Base-by-base conservation (phyloP, 2,888 invertebrate genomes). In the Neoitamus cyanurus region DNA sequence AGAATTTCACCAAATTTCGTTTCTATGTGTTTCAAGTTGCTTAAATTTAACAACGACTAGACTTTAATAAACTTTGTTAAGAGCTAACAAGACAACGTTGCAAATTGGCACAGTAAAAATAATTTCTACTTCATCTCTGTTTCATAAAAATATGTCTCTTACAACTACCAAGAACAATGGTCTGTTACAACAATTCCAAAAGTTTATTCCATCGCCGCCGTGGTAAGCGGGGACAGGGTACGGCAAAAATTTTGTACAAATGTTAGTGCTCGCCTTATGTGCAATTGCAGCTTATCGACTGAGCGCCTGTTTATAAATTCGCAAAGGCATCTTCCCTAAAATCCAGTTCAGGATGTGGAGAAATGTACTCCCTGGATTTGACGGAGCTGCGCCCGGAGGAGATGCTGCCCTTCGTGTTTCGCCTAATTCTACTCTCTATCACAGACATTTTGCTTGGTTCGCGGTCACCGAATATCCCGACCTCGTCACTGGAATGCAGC, bases 311-410 rank as follows among this genome's bases (percentile, higher is more conserved):
- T 90, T 90, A 91, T 86, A 91, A 88, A 86, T 91, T 90, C 9
- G 91, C 91, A 70, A 90, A 90, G n/a, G 91, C 90, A 46, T 91
- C 91, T 88, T 91, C 91, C 89, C 91, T 88, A 42, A 91, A 91
- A 75, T 90, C 91, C 83, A 91, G 85, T 25, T 90, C 91, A 5
- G 78, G 69, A 34, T 46, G 31, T 25, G 69, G 69, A 46, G 77
- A 48, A n/a, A 20, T 75, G 46, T 89, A 90, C 82, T 91, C 91
- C 4, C 90, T 88, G 7, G 91, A 91, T 84, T 91, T 91, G 83
- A 90, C 87, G n/a, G 91, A 91, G 85, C 91, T 90, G 48, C 91
- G 88, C 0, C 89, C 90, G 1, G 90, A 91, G 5, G 87, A 88
- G 5, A 90, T 90, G 85, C 90, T 90, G 48, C 89, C 90, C n/a